Conservation (phyloP, 2,797 vertebrate genomes). For the Sebastes miniatus region DNA sequence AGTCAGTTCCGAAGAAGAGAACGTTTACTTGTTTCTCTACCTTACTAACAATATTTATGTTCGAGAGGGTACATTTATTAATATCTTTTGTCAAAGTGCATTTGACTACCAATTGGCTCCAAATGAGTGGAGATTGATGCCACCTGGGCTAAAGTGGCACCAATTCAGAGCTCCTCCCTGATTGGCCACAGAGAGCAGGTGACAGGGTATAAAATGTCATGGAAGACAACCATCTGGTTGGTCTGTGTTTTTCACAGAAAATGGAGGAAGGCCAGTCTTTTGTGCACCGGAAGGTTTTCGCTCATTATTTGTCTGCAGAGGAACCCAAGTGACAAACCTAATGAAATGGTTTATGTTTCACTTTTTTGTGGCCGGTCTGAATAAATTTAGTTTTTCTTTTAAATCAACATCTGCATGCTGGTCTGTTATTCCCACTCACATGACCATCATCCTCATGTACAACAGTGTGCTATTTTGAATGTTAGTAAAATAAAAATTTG, state of each 20-base stretch:
- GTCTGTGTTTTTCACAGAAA: not conserved
- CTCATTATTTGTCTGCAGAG: not conserved
- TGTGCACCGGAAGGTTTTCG: not conserved
- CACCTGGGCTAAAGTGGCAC: not conserved
- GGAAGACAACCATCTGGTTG: not conserved
- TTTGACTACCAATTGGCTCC: not conserved
- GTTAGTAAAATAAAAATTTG: not conserved
- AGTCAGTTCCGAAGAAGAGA: no score
- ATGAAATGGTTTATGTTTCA: not conserved
- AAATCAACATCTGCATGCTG: not conserved
- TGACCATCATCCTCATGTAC: not conserved
- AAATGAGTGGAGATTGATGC: not conserved
- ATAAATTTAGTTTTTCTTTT: not conserved
- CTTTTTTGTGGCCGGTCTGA: not conserved
- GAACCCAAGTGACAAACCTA: not conserved
- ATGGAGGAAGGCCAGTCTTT: not conserved
- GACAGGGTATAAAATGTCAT: not conserved
- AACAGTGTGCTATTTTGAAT: not conserved
- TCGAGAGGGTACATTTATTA: not conserved
- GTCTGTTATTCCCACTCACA: not conserved
- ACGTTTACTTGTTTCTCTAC: not conserved
- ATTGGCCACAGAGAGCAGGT: not conserved
- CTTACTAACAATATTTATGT: not conserved
- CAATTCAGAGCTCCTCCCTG: not conserved
- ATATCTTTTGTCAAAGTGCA: not conserved